A percentile compares a stretch with the other conserved stretches of the same genome.
phyloP scores from a whole-genome alignment of 2,113 vertebrate genomes.

The Ursus arctos region DNA sequence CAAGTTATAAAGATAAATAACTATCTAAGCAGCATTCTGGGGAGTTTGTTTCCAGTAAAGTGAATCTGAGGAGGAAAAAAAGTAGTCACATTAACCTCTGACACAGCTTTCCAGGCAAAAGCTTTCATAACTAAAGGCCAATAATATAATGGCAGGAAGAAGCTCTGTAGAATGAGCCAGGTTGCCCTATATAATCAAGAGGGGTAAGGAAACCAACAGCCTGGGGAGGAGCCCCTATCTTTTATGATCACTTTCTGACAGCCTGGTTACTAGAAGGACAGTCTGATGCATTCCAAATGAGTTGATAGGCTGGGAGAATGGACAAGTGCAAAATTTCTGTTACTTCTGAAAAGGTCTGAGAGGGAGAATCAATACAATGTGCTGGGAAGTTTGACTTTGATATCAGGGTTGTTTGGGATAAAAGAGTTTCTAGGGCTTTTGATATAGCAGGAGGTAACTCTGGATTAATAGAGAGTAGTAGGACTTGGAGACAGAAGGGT shows the following conservation, averaged over 20 bases:
- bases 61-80: conserved; percentile 63
- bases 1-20: conserved; percentile 70
- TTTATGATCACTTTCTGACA: conserved; percentile 44
- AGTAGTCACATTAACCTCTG: conserved; percentile 73
- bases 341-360: conserved; percentile 44
- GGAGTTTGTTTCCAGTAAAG: conserved; percentile 76
- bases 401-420: neutral
- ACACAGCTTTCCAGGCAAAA: conserved; percentile 56
- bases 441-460: neutral
- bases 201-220: conserved; percentile 28
- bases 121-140: neutral
- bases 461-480: conserved; percentile 53
- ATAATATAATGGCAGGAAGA: conserved; percentile 37
- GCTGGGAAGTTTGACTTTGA: conserved; percentile 33
- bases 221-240: neutral
- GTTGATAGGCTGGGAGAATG: neutral
- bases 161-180: neutral
- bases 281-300: neutral
- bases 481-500: neutral
- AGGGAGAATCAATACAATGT: conserved; percentile 43
- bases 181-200: conserved; percentile 15
- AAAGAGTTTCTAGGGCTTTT: conserved; percentile 39
- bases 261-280: neutral
- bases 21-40: conserved; percentile 39
- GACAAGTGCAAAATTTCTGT: conserved; percentile 41